Percentiles rank a stretch among this genome's conserved stretches.
phyloP scores from a whole-genome alignment of 2,797 vertebrate genomes.

The Tolypeutes matacus region DNA sequence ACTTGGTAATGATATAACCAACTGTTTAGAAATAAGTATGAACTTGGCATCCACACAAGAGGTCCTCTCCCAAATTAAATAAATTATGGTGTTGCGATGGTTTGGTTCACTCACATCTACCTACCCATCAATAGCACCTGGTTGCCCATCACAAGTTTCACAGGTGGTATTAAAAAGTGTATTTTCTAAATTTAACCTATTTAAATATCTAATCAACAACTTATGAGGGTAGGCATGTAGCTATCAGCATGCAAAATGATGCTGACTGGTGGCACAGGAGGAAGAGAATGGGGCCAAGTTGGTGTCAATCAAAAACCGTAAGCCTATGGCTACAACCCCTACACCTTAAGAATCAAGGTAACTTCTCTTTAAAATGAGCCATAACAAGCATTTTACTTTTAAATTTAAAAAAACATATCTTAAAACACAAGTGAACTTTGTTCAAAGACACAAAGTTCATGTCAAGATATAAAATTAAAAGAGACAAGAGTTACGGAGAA shows the following conservation, averaged over 20 bases:
- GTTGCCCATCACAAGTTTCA: background rate
- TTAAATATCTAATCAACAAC: background rate
- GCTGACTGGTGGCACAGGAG: background rate
- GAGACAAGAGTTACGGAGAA: background rate
- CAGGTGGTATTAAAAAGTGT: background rate
- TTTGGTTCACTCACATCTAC: background rate
- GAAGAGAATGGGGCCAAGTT: background rate
- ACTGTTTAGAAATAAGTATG: constrained; percentile 5
- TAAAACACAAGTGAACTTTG: background rate
- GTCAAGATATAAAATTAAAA: background rate
- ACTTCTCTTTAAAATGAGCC: background rate
- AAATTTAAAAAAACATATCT: background rate
- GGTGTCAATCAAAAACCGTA: background rate
- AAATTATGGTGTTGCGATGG: background rate
- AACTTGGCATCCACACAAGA: background rate
- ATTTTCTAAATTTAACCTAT: background rate
- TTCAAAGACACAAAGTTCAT: background rate
- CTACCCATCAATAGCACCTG: background rate
- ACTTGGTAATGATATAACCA: constrained; percentile 28
- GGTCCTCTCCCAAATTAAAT: background rate
- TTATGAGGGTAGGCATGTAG: background rate
- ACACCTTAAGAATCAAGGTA: background rate
- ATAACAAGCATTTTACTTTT: background rate
- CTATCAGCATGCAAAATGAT: background rate
- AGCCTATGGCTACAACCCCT: background rate